phyloP scores from a whole-genome alignment of 1,140 invertebrate genomes.

The Limonius californicus region DNA sequence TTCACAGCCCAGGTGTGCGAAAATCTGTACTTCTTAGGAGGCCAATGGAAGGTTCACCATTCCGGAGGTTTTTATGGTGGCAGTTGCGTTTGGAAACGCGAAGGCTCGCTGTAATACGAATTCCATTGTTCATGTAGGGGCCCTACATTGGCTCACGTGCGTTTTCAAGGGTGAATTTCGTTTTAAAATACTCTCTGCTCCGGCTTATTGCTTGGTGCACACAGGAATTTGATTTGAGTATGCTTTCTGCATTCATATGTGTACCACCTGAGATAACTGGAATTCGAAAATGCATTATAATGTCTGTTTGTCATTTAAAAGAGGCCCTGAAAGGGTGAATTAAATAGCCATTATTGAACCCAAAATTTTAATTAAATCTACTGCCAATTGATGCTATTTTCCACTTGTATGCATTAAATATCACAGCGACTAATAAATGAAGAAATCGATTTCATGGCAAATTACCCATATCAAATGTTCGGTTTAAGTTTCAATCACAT shows the following conservation, averaged over 20 bases:
- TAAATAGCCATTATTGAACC: no score
- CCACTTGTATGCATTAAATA: no score
- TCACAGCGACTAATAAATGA: no score
- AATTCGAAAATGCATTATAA: no score
- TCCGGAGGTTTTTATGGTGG: background rate
- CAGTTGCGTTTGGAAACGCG: background rate
- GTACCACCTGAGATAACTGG: no score
- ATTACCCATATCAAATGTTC: no score
- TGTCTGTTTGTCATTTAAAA: no score
- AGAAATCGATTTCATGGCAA: no score
- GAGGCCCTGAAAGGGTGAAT: no score
- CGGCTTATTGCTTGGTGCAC: background rate
- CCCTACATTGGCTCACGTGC: conserved; percentile 22
- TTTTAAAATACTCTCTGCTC: conserved; percentile 5
- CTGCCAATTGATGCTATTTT: no score
- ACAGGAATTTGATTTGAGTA: conserved; percentile 8
- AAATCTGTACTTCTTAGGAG: conserved; percentile 17
- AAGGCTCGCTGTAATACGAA: conserved; percentile 19
- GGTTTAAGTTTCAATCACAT: no score
- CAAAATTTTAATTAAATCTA: no score
- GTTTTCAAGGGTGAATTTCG: conserved; percentile 24
- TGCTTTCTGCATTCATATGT: background rate
- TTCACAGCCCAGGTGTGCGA: conserved; percentile 25
- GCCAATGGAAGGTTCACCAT: background rate
- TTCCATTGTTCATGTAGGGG: conserved; percentile 22